Evolutionary conservation across 2,888 invertebrate genomes (phyloP), one percentile per base, ranked within the genome.

Genomic region (Drymonia ruficornis): DNA sequence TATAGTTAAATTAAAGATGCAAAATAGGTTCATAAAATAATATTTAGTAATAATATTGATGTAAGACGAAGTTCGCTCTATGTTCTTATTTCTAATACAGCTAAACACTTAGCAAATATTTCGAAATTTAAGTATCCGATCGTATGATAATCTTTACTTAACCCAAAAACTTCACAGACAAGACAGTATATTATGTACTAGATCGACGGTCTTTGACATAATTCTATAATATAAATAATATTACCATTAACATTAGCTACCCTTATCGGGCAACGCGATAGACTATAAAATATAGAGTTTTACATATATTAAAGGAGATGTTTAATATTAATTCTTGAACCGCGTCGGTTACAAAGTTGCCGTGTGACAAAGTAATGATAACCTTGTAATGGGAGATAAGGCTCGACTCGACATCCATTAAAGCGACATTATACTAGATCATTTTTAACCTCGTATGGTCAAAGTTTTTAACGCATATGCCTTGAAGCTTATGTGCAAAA

Each of bases 251-350:
- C 31, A 38, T 53, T 59, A 60, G 53, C 56, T 16, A 65, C 61
- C 69, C 64, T 57, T 59, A 63, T 59, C 50, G 23, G 61, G 55
- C 50, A 40, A 61, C 56, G 51, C 59, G 40, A 58, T 58, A 61
- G 51, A 62, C 61, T 67, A 62, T 49, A 57, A 48, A 55, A 40
- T 67, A 70, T 70, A 65, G 61, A 65, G 66, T 63, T 70, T 73
- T 69, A 70, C 72, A 75, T 77, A 64, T 46, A 66, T 67, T 66
- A 75, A 67, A 79, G 79, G 74, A 72, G 68, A 76, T 73, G 76
- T 80, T 84, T 70, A 82, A 81, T 81, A 82, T 83, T 79, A 71
- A 80, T 80, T 65, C 60, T 43, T 31, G 15, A 45, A 45, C 49
- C 59, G 61, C 49, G 59, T 53, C 54, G 50, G 61, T 62, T 56